Percentiles rank a stretch among this genome's conserved stretches.
Conservation (phyloP, 2,113 vertebrate genomes). For the Etheostoma spectabile region DNA sequence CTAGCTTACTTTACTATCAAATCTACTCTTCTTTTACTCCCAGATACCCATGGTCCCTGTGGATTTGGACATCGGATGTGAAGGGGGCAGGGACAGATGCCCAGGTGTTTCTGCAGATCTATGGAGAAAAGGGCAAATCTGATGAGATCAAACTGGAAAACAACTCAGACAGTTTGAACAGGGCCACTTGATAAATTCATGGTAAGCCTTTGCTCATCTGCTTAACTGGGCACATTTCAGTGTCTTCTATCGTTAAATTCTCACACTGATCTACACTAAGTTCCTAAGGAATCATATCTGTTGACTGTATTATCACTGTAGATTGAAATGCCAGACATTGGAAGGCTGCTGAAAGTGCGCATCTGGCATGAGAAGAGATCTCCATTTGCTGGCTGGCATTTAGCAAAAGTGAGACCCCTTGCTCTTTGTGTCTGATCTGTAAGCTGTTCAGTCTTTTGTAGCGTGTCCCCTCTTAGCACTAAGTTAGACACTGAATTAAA, state of each 20-base stretch:
- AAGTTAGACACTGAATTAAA: neutral
- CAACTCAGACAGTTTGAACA: slow-evolving; percentile 96
- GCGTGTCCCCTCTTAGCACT: neutral
- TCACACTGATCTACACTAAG: neutral
- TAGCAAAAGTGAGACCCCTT: slow-evolving; percentile 88
- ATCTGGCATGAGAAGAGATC: slow-evolving; percentile 94
- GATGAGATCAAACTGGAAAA: slow-evolving; percentile 94
- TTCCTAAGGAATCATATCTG: neutral
- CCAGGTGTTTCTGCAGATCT: slow-evolving; percentile 94
- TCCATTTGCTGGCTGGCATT: slow-evolving; percentile 96
- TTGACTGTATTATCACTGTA: slow-evolving; percentile 60
- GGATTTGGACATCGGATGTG: slow-evolving; percentile 95
- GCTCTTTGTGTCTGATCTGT: slow-evolving; percentile 3
- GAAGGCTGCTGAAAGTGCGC: slow-evolving; percentile 90
- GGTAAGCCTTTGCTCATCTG: slow-evolving; percentile 78
- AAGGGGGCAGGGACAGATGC: slow-evolving; percentile 96
- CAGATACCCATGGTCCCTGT: slow-evolving; percentile 96
- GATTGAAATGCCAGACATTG: slow-evolving; percentile 94
- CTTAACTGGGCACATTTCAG: neutral
- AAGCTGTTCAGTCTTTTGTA: slow-evolving; percentile 8
- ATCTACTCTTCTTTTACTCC: neutral
- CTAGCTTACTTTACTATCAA: neutral
- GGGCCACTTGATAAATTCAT: slow-evolving; percentile 92
- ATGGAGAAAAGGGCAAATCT: slow-evolving; percentile 92
- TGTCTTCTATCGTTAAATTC: neutral